Conservation (phyloP, 2,797 vertebrate genomes). For the Tarsius wallacei region DNA sequence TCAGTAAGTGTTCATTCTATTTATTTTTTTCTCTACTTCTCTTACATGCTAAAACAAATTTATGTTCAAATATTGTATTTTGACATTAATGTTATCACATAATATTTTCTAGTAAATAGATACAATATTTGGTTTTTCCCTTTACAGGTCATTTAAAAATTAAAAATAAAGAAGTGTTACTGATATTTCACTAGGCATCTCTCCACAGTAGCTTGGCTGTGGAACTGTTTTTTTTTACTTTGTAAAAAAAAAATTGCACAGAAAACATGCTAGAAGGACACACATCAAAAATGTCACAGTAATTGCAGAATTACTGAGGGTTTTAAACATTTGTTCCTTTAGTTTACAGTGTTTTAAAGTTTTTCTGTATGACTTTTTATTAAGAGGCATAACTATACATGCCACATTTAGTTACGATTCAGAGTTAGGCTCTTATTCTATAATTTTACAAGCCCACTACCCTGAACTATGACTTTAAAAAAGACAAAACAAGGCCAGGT, state of each 20-base stretch:
- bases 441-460: background rate
- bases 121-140: background rate
- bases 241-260: background rate
- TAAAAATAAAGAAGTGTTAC: conserved; percentile 22
- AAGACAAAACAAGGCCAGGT: background rate
- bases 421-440: background rate
- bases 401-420: background rate
- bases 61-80: background rate
- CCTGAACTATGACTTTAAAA: background rate
- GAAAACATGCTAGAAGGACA: background rate
- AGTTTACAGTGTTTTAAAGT: background rate
- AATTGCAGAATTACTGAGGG: background rate
- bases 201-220: background rate
- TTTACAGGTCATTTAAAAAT: conserved; percentile 34
- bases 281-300: background rate
- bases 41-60: background rate
- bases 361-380: conserved; percentile 4
- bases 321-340: background rate
- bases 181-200: background rate
- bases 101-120: background rate
- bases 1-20: background rate
- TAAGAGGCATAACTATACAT: background rate
- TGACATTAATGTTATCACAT: background rate
- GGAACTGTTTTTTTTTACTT: no score
- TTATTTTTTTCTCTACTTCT: background rate